Evolutionary conservation across 1,140 invertebrate genomes (phyloP), one percentile per base, ranked within the genome.

Genomic region (Triops longicaudatus): DNA sequence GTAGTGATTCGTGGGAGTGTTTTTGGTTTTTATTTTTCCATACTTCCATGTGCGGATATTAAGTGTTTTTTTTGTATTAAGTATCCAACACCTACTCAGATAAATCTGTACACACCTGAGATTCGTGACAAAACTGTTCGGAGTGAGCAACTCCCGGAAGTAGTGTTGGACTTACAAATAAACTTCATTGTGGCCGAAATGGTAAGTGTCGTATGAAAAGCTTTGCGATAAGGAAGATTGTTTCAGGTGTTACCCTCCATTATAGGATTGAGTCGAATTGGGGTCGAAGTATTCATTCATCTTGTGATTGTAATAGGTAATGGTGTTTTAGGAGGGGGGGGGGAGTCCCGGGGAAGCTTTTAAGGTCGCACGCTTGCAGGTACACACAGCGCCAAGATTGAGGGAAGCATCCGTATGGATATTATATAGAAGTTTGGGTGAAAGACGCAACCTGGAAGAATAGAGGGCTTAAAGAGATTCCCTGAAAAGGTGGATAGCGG

Each of bases 211-310:
- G 3, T 22, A 63, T 63, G 10, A 63, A 37, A 37, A 63, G 50
- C 50, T 63, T 63, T 63, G 50, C 6, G 50, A 10, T 63, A 14
- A 17, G 9, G 50, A 37, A 37, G 31, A 37, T 37, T n/a, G n/a
- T 37, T 63, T 63, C 50, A 22, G 50, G 50, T 37, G 31, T 17
- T 63, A 63, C 5, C 50, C 14, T 22, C 14, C 14, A 63, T 14
- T 63, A 14, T 9, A 17, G 50, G 31, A 37, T 63, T 63, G 14
- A 14, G 50, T 17, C 0, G 50, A 63, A 63, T 63, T 63, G 50
- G 50, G 50, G 50, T 63, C 50, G 50, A 63, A 63, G 50, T 63
- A 22, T 63, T 63, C 50, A 63, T 63, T 63, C 50, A 63, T 63
- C 50, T 14, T 63, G 17, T 63, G 50, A 63, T 63, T 63, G 17